Conservation (phyloP, 2,113 vertebrate genomes). For the Ancistrus triradiatus region DNA sequence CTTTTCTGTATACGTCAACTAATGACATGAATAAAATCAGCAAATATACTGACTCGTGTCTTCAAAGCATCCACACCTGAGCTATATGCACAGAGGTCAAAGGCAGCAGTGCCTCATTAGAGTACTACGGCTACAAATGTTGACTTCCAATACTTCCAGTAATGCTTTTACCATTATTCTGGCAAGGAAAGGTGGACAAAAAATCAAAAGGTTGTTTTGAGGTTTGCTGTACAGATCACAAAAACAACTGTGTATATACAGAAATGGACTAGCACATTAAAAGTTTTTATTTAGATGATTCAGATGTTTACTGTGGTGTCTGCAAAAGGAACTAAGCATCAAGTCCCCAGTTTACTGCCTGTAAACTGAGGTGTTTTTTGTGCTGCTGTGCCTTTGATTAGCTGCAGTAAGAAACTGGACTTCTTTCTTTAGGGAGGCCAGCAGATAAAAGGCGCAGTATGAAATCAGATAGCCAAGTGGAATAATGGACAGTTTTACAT, state of each 20-base stretch:
- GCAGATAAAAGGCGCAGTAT: constrained; percentile 67
- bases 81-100: not conserved
- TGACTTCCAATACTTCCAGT: constrained; percentile 5
- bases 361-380: constrained; percentile 41
- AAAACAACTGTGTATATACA: constrained; percentile 10
- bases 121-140: not conserved
- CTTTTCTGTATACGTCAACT: too few relatives aligned
- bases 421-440: constrained; percentile 60
- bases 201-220: constrained; percentile 28
- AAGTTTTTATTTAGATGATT: constrained; percentile 17
- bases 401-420: constrained; percentile 58
- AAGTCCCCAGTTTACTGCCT: constrained; percentile 28
- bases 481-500: constrained; percentile 73
- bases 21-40: too few relatives aligned
- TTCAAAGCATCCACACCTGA: too few relatives aligned
- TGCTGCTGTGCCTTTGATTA: constrained; percentile 67
- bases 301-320: constrained; percentile 13
- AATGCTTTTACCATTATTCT: not conserved
- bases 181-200: constrained; percentile 10
- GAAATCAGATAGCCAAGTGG: constrained; percentile 65
- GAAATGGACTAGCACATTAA: constrained; percentile 9
- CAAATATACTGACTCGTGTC: too few relatives aligned
- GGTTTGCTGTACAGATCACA: constrained; percentile 15
- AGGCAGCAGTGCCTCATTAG: constrained; percentile 30
- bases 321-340: constrained; percentile 24